Base-by-base conservation (phyloP, 1,140 invertebrate genomes). In the Drosophila sucinea region DNA sequence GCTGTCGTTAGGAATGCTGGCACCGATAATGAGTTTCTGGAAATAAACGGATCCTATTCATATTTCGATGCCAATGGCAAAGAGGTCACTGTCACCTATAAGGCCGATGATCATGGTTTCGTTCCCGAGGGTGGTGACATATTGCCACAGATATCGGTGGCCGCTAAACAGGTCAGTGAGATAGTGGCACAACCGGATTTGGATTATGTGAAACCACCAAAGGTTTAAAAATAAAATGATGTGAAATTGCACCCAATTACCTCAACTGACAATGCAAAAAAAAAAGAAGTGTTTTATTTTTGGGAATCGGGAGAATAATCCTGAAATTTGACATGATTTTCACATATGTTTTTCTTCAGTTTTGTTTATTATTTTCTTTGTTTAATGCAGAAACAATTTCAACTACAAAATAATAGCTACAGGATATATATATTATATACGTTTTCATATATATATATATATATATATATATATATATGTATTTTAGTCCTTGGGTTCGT, bases 381-480 rank as follows among this genome's bases (percentile, higher is more conserved):
- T 70, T 86, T 82, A 82, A 85, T 81, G 68, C 79, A 89, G 83
- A 87, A 87, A 89, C 84, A 87, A 87, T 80, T 87, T 89, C 80
- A 87, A 83, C 83, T 87, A 77, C 67, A 77, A 77, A 68, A 76
- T 77, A 77, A 77, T 70, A 86, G 77, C 82, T 87, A 86, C 76
- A 77, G 83, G 76, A 69, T 70, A 68, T 51, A 68, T 51, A 51
- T 51, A 51, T 51, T 27, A 27, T 51, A 51, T 51, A 51, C 5
- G 17, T 51, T 41, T 35, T 7, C 8, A 35, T 35, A 8, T 6
- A 35, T 35, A 35, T 40, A 25, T 47, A 17, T 51, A 51, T 51
- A 27, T 51, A 51, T 51, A 51, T 25, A 35, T 40, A 25, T 47
- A 17, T 51, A 51, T 51, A 27, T 51, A 51, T 51, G 27, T 25